phyloP scores from a whole-genome alignment of 23 tunicate species.

The Phallusia fumigata region DNA sequence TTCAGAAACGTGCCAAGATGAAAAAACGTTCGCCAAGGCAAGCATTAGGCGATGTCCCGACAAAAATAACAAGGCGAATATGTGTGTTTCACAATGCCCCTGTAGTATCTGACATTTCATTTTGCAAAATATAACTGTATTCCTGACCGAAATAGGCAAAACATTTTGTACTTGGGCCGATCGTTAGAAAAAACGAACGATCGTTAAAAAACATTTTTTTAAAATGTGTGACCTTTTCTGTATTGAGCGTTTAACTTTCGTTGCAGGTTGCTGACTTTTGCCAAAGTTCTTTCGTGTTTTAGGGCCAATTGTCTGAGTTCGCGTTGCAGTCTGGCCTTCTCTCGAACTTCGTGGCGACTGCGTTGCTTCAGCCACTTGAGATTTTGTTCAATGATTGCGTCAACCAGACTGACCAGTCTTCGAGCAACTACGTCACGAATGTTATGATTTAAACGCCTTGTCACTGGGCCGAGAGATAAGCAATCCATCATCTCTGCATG shows the following conservation, averaged over 20 bases:
- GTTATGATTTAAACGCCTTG: neutral
- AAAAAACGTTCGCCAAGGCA: too few relatives aligned
- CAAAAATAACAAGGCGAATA: too few relatives aligned
- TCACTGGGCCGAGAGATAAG: neutral
- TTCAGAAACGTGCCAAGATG: too few relatives aligned
- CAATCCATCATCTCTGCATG: neutral
- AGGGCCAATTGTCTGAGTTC: neutral
- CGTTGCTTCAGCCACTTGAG: neutral
- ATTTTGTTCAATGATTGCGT: neutral
- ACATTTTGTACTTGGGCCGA: too few relatives aligned
- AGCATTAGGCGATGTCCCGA: too few relatives aligned
- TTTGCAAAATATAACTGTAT: too few relatives aligned
- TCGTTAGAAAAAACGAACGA: too few relatives aligned
- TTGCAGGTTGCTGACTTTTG: neutral
- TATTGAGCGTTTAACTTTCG: neutral
- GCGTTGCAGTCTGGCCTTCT: neutral
- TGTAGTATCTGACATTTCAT: too few relatives aligned
- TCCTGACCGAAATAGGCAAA: too few relatives aligned
- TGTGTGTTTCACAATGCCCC: too few relatives aligned
- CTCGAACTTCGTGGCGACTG: neutral
- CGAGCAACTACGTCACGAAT: neutral
- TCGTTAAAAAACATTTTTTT: too few relatives aligned
- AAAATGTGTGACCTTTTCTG: constrained; percentile 9
- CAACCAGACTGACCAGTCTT: constrained; percentile 5
- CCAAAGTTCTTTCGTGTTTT: neutral